phyloP scores from a whole-genome alignment of 1,140 invertebrate genomes.

The Drosophila triauraria region DNA sequence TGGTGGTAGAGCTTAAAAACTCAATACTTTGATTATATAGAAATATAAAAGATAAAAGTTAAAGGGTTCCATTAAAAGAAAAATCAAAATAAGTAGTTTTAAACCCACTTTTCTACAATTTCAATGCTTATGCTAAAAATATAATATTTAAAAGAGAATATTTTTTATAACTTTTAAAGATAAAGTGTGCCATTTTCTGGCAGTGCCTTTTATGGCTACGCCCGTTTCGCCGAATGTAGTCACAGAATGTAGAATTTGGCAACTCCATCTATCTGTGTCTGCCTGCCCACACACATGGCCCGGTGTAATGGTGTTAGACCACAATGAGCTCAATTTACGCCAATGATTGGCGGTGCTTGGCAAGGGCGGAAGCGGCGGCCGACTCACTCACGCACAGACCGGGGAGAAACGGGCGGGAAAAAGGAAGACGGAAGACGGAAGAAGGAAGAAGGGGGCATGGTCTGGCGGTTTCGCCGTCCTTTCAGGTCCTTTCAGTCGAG shows the following conservation, averaged over 20 bases:
- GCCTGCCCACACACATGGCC: conserved; percentile 37
- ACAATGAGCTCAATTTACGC: conserved; percentile 83
- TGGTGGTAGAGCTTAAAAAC: no score
- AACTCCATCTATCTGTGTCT: conserved; percentile 52
- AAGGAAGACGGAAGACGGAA: neutral
- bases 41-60: no score
- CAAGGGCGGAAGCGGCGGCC: conserved; percentile 28
- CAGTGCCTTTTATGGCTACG: neutral
- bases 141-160: no score
- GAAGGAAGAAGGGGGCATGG: conserved; percentile 3
- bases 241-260: conserved; percentile 37
- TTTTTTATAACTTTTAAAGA: no score
- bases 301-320: conserved; percentile 75
- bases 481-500: conserved; percentile 29
- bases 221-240: conserved; percentile 9
- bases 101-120: no score
- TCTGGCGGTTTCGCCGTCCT: conserved; percentile 34
- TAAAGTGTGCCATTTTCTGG: neutral
- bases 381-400: conserved; percentile 28
- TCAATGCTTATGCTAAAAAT: no score
- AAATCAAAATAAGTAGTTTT: no score
- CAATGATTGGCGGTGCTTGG: conserved; percentile 78
- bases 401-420: neutral
- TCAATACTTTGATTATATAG: no score
- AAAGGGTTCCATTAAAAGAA: no score